Evolutionary conservation across 2,888 invertebrate species (phyloP).

Genomic region (Hololepta plana): DNA sequence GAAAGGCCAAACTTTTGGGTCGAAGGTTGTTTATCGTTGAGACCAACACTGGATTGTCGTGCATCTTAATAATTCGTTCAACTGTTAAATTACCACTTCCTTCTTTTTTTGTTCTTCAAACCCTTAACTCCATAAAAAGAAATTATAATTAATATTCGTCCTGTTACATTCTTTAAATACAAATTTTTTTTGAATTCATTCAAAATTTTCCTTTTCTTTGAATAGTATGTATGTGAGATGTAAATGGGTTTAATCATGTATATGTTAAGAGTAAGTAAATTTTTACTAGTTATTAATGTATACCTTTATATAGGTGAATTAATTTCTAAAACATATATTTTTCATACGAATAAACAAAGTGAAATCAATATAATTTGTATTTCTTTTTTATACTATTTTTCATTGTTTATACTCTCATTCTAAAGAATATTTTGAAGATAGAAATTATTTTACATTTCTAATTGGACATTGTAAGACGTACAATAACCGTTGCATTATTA

Average conservation of each 20-base stretch:
- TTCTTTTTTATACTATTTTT: neutral
- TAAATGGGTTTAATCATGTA: slow-evolving; percentile 14
- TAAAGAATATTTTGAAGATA: neutral
- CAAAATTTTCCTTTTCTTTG: slow-evolving; percentile 1
- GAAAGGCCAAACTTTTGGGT: slow-evolving; percentile 93
- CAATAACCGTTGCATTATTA: no score
- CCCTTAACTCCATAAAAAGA: neutral
- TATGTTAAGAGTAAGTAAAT: slow-evolving; percentile 17
- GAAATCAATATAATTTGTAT: neutral
- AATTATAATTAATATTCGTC: slow-evolving; percentile 1
- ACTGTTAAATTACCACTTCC: slow-evolving; percentile 2
- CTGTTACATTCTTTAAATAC: neutral
- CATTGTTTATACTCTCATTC: neutral
- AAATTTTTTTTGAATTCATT: neutral
- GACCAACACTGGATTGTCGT: slow-evolving; percentile 54
- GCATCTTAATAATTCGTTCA: slow-evolving; percentile 11
- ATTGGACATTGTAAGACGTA: no score
- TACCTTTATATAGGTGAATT: slow-evolving; percentile 18
- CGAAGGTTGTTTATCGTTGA: slow-evolving; percentile 75
- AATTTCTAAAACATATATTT: slow-evolving; percentile 6
- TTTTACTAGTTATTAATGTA: slow-evolving; percentile 21
- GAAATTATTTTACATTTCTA: neutral
- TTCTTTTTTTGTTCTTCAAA: neutral
- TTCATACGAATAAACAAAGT: neutral
- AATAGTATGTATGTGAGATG: slow-evolving; percentile 10